phyloP scores from a whole-genome alignment of 2,888 invertebrate species.

The Trichogramma dendrolimi region DNA sequence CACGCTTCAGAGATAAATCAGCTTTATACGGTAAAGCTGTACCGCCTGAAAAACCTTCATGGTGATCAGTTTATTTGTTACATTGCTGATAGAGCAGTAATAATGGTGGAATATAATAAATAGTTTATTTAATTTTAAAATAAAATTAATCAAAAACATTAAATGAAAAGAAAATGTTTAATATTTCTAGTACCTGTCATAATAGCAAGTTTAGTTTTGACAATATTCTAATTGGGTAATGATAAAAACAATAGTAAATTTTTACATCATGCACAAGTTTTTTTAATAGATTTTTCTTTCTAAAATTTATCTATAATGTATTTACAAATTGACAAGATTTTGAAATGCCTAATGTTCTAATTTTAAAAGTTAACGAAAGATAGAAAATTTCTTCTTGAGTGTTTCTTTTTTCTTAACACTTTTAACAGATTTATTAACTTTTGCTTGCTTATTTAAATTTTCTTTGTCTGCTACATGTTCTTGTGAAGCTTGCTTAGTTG shows the following conservation, averaged over 20 bases:
- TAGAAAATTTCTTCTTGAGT: constrained; percentile 41
- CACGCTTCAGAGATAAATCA: constrained; percentile 73
- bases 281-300: constrained; percentile 14
- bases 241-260: neutral
- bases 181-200: neutral
- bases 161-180: constrained; percentile 3
- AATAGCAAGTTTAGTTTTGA: too few relatives aligned
- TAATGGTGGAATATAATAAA: constrained; percentile 4
- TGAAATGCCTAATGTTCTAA: constrained; percentile 6
- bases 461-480: constrained; percentile 40
- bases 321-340: neutral
- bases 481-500: constrained; percentile 32
- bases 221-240: neutral
- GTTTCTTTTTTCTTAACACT: constrained; percentile 35
- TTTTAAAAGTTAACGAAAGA: constrained; percentile 39
- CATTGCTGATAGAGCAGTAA: neutral
- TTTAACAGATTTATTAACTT: constrained; percentile 30
- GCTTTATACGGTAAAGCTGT: constrained; percentile 69
- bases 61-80: constrained; percentile 57
- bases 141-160: constrained; percentile 13
- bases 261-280: neutral
- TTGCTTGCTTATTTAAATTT: constrained; percentile 32
- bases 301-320: constrained; percentile 6
- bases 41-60: constrained; percentile 68
- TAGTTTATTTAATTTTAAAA: constrained; percentile 20